Percentiles rank a stretch among this genome's conserved stretches.
phyloP scores from a whole-genome alignment of 1,140 invertebrate species.

The Charaxes varanes region DNA sequence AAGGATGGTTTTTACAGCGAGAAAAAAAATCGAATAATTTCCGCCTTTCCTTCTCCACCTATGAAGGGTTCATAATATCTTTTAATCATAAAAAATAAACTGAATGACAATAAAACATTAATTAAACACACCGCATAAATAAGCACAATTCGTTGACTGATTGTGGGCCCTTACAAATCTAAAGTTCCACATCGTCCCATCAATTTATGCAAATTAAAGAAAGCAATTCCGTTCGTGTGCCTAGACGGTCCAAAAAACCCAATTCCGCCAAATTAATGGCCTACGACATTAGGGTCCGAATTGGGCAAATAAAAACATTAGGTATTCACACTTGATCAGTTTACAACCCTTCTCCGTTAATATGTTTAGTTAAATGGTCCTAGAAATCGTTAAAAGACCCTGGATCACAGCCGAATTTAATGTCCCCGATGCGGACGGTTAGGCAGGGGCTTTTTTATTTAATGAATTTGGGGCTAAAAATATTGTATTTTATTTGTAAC shows the following conservation, averaged over 20 bases:
- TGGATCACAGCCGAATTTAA: slow-evolving; percentile 26
- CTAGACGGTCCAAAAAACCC: slow-evolving; percentile 3
- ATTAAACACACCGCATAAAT: no score
- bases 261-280: slow-evolving; percentile 17
- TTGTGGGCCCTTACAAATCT: no score
- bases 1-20: no score
- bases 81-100: no score
- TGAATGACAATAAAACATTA: no score
- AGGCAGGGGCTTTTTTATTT: background rate
- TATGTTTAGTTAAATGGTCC: slow-evolving; percentile 58
- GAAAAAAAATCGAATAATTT: no score
- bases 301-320: slow-evolving; percentile 58
- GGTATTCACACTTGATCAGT: slow-evolving; percentile 55
- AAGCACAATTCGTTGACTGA: no score
- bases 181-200: background rate
- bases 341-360: slow-evolving; percentile 48
- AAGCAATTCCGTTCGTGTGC: slow-evolving; percentile 1
- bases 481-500: no score
- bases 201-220: background rate
- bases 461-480: no score
- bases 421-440: slow-evolving; percentile 9
- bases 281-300: slow-evolving; percentile 22
- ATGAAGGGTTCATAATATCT: no score
- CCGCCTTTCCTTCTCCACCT: no score
- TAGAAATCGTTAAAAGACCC: slow-evolving; percentile 44